phyloP scores from a whole-genome alignment of 2,888 invertebrate species.

The Tinea semifulvella region DNA sequence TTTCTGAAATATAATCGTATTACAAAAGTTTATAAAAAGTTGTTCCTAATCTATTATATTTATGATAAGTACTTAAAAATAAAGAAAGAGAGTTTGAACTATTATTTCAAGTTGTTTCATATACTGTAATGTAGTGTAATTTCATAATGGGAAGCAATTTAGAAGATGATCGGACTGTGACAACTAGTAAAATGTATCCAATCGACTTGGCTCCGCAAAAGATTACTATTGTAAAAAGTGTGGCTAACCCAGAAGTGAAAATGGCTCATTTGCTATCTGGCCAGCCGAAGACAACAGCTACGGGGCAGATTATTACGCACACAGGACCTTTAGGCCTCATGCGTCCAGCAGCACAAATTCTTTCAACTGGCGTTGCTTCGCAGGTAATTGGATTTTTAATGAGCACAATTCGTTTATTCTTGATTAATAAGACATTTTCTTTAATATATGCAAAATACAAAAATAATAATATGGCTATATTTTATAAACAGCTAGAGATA shows the following conservation, averaged over 20 bases:
- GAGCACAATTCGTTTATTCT: not conserved
- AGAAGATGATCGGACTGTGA: slow-evolving; percentile 65
- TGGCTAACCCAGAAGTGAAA: slow-evolving; percentile 53
- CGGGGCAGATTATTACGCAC: slow-evolving; percentile 49
- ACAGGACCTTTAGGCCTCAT: slow-evolving; percentile 47
- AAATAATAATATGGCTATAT: too few species aligned
- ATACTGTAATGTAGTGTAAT: slow-evolving; percentile 7
- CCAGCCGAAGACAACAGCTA: slow-evolving; percentile 41
- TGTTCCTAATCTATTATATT: not conserved
- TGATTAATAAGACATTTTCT: too few species aligned
- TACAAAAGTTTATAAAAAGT: slow-evolving; percentile 1
- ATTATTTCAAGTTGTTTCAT: not conserved
- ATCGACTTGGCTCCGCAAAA: slow-evolving; percentile 63
- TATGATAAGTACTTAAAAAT: not conserved
- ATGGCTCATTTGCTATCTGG: slow-evolving; percentile 56
- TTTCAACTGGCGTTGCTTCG: slow-evolving; percentile 50
- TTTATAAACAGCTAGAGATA: too few species aligned
- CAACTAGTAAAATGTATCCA: slow-evolving; percentile 65
- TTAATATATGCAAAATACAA: not conserved
- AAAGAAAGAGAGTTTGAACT: not conserved
- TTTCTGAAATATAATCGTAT: slow-evolving; percentile 2
- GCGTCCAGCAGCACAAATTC: slow-evolving; percentile 56
- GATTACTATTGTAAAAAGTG: slow-evolving; percentile 59
- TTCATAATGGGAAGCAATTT: slow-evolving; percentile 53
- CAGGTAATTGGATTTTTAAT: slow-evolving; percentile 34